Percentiles rank a stretch among this genome's conserved stretches.
Evolutionary conservation across 1,140 invertebrate species (phyloP).

Genomic region (Nautilus pompilius): DNA sequence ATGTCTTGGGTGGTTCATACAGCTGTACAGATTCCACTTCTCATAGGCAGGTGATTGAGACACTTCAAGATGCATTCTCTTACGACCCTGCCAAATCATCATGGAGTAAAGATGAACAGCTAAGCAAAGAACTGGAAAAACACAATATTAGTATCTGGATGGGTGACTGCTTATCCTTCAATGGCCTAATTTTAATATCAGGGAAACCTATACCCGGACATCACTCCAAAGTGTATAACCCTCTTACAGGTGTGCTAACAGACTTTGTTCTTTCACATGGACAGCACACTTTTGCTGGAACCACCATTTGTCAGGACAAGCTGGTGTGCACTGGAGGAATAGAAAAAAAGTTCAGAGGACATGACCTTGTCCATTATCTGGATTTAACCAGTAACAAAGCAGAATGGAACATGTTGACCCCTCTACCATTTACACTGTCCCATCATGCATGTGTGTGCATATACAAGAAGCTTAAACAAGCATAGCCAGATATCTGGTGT

Average conservation of each 20-base stretch:
- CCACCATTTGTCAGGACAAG: slow-evolving; percentile 2
- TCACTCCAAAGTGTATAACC: slow-evolving; percentile 9
- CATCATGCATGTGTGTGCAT: slow-evolving; percentile 10
- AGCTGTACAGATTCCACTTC: neutral
- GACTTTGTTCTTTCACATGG: slow-evolving; percentile 10
- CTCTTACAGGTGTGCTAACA: slow-evolving; percentile 2
- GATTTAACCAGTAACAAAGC: neutral
- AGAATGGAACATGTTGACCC: slow-evolving; percentile 10
- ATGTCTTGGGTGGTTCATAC: slow-evolving; percentile 9
- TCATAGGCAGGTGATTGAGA: slow-evolving; percentile 7
- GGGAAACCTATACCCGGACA: slow-evolving; percentile 8
- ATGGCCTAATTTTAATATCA: slow-evolving; percentile 8
- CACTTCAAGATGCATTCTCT: slow-evolving; percentile 1
- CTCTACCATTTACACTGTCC: slow-evolving; percentile 8
- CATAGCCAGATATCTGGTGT: too few species aligned
- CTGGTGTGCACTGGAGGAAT: slow-evolving; percentile 13
- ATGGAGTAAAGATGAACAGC: slow-evolving; percentile 7
- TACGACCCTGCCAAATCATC: slow-evolving; percentile 8
- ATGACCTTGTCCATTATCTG: slow-evolving; percentile 16
- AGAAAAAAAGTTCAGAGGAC: neutral
- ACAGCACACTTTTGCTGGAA: slow-evolving; percentile 11
- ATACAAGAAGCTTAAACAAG: too few species aligned
- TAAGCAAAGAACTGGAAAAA: slow-evolving; percentile 2
- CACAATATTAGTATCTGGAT: slow-evolving; percentile 1
- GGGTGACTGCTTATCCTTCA: neutral